Evolutionary conservation across 2,888 invertebrate genomes (phyloP).

Genomic region (Aporophyla nigra): DNA sequence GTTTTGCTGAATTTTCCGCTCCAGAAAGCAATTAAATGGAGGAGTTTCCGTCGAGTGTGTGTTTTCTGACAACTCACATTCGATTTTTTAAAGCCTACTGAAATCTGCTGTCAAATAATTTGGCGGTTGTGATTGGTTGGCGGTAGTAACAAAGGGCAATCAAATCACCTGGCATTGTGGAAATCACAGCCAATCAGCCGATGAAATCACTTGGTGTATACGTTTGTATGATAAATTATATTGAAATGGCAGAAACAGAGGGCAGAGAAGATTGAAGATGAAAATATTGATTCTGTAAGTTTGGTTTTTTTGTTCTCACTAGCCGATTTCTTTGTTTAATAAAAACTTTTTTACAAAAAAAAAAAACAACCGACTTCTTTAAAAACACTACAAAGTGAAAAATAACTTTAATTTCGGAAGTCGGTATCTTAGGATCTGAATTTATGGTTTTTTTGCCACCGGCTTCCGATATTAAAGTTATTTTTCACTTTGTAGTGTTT

Average conservation of each 20-base stretch:
- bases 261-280: not conserved
- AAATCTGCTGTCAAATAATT: constrained; percentile 10
- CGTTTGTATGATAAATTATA: not conserved
- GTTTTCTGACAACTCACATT: constrained; percentile 7
- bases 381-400: no score
- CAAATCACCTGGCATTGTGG: constrained; percentile 3
- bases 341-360: no score
- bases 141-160: constrained; percentile 22
- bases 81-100: constrained; percentile 16
- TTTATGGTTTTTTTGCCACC: no score
- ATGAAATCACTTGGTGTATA: constrained; percentile 8
- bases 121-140: not conserved
- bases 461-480: no score
- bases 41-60: constrained; percentile 37
- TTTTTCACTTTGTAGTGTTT: no score
- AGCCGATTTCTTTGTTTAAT: not conserved
- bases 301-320: not conserved
- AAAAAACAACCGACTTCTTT: no score
- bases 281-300: not conserved
- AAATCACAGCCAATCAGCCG: constrained; percentile 20
- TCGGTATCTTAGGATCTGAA: no score
- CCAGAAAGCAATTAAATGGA: constrained; percentile 54
- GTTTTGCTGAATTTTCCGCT: constrained; percentile 53
- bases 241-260: not conserved
- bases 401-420: no score